Evolutionary conservation across 2,113 vertebrate species (phyloP), one percentile per base, ranked within the genome.

Genomic region (Hyla sarda): DNA sequence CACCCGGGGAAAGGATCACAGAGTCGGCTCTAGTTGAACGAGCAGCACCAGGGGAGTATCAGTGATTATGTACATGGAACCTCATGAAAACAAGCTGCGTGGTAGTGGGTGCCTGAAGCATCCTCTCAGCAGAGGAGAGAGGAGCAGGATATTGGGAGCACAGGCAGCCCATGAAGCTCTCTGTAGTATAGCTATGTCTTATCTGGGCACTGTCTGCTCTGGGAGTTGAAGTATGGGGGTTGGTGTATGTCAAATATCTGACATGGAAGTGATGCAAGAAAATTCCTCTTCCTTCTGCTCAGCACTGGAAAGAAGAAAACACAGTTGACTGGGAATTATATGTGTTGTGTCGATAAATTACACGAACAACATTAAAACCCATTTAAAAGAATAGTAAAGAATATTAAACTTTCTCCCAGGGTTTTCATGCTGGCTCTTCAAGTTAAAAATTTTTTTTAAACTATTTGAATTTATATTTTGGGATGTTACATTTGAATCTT

Each of bases 1-100:
- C 95, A 94, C 96, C 96, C 94, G 96, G 96, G 96, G 96, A 96
- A 94, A 94, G 94, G 96, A 96, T 94, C 94, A 95, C 94, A 94
- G 93, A 93, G 94, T 91, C 94, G 93, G 91, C 78, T 87, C n/a
- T 93, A 93, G 90, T 90, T 91, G 92, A 93, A 90, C 56, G 85
- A 87, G 54, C 67, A 88, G 88, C 78, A 80, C 78, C 58, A 80
- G 54, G 85, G 78, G 77, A 82, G 67, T 87, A 87, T 87, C 77
- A 34, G 73, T 87, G 85, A 62, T 80, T 87, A 73, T 72, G 50
- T 73, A 58, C 85, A 74, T 71, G 77, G 67, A 50, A 72, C 45
- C 60, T 13, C 37, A 54, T 74, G 67, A 81, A 48, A 73, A 62
- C 78, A 82, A 41, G 58, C 67, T 60, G 54, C 34, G 67, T 52